Conservation (phyloP, 64 coral and sea anemone species). For the Stichodactyla helianthus region DNA sequence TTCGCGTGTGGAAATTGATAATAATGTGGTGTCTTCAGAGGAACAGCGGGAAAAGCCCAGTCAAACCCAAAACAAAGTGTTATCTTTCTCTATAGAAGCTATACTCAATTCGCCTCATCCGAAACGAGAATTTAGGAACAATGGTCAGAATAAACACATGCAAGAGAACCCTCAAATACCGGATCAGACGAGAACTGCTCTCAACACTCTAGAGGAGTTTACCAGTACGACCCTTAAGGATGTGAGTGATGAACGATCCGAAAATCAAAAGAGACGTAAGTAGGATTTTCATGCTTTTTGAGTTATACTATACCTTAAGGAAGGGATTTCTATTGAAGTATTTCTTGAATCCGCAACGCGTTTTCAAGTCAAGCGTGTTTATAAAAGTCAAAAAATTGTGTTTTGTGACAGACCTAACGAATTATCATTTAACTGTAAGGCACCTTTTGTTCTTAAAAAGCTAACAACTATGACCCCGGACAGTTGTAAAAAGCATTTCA, state of each 20-base stretch:
- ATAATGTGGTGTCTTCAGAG: constrained; percentile 6
- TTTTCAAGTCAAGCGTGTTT: constrained; percentile 2
- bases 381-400: neutral
- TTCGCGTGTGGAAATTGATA: constrained; percentile 17
- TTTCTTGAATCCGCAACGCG: neutral
- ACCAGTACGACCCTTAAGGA: constrained; percentile 43
- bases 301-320: neutral
- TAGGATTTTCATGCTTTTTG: neutral
- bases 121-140: constrained; percentile 37
- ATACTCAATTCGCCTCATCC: constrained; percentile 84
- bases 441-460: constrained; percentile 22
- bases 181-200: constrained; percentile 17
- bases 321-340: neutral
- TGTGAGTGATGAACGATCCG: constrained; percentile 6
- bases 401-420: neutral
- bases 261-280: constrained; percentile 1
- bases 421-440: constrained; percentile 2
- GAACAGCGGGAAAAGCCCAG: constrained; percentile 18
- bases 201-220: constrained; percentile 56
- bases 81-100: constrained; percentile 87
- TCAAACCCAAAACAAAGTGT: constrained; percentile 46
- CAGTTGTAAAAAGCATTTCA: constrained; percentile 21
- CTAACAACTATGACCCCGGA: constrained; percentile 18
- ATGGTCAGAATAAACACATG: constrained; percentile 11
- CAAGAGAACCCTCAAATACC: constrained; percentile 12